Base-by-base conservation (phyloP, 2,113 vertebrate genomes). In the Pterocles gutturalis region DNA sequence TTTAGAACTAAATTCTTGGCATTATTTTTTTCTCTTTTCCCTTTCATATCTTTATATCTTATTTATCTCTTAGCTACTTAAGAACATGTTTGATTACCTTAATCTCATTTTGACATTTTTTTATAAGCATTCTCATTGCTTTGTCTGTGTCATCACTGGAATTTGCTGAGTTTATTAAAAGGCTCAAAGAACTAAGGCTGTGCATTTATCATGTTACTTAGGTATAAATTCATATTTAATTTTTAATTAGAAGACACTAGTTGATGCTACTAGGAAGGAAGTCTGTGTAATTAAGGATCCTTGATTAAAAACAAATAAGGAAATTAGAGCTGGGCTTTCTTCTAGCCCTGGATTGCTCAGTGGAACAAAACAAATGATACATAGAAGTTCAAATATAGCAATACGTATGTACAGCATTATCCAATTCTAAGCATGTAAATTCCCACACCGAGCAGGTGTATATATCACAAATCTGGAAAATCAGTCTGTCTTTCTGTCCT, bases 1-100 rank as follows among this genome's bases (percentile, higher is more conserved):
- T 96, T 97, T 94, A 97, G 86, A 97, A 97, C 97, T 97, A 96
- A 95, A 97, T 86, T 94, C 79, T 95, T 96, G 89, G 69, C 58
- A 86, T 76, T 95, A 17, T 94, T 97, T 95, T 90, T 95, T 69
- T 41, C 11, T 67, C 11, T 57, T 60, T 75, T 66, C 66, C 34
- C 6, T 73, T 95, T 90, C 87, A 90, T 94, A 88, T 45, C 96
- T 97, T 97, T 94, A 97, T 89, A 76, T 76, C 29, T 94, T 75
- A 90, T 97, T 97, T 97, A 91, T 94, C 78, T 97, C 96, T 65
- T 61, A 95, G 72, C 36, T 97, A 82, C 81, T 94, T 79, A 90
- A 91, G 51, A 96, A 89, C 60, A 89, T 9, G 33, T 84, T 95
- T 96, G 85, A 97, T 97, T 98, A 96, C 78, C 69, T 97, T 96